These are phyloP conservation scores for Stegana nigrithorax DNA, from an alignment of 2,888 invertebrate species.

Conservation along the genomic window DNA sequence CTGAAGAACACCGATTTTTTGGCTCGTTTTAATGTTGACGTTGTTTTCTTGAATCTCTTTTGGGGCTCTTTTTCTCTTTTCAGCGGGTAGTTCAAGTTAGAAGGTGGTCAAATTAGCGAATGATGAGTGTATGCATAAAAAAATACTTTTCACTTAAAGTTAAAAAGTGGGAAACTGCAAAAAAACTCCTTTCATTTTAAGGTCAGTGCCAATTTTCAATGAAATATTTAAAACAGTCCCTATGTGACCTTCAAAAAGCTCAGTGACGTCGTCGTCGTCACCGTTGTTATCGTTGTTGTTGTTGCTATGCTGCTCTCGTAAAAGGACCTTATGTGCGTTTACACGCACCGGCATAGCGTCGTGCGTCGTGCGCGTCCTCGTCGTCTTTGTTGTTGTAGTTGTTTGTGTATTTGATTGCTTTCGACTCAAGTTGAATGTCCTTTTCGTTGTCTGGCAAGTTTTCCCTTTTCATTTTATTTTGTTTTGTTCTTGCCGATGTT, in stretches of 20 bases:
- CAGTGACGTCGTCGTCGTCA: background rate
- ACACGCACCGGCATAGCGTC: background rate
- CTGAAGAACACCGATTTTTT: no score
- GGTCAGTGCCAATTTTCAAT: no score
- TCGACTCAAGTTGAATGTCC: constrained; percentile 1
- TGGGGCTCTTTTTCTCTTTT: no score
- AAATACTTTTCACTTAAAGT: no score
- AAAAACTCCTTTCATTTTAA: no score
- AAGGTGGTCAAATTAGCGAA: no score
- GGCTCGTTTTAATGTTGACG: no score
- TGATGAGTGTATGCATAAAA: no score
- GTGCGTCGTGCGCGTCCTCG: background rate
- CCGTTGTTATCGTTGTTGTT: constrained; percentile 12
- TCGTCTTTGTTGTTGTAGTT: background rate
- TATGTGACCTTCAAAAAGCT: background rate
- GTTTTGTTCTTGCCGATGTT: constrained; percentile 29
- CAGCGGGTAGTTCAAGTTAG: no score
- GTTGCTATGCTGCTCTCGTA: background rate
- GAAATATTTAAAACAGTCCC: no score
- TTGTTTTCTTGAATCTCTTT: no score
- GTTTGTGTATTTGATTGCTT: background rate
- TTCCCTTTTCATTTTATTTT: background rate
- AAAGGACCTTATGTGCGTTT: background rate
- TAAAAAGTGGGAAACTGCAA: no score
- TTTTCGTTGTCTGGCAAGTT: constrained; percentile 14